A percentile compares a stretch with the other conserved stretches of the same genome.
Conservation (phyloP, 2,797 vertebrate species). For the Trachurus trachurus region DNA sequence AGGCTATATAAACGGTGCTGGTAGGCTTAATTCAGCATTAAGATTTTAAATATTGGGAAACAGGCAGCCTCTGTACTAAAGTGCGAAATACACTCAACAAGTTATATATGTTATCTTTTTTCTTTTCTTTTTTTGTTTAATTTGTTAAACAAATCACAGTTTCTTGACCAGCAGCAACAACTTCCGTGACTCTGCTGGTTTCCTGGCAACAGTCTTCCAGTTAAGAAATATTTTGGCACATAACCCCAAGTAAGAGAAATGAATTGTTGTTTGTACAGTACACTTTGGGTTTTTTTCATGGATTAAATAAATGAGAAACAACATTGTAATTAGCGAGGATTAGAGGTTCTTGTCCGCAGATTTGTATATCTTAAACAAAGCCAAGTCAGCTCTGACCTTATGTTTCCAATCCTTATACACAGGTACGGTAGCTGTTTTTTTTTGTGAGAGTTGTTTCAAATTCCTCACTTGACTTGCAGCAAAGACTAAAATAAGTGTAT, state of each 20-base stretch:
- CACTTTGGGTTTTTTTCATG: neutral
- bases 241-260: neutral
- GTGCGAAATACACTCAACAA: neutral
- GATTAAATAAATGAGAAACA: neutral
- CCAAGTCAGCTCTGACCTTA: neutral
- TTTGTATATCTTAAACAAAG: neutral
- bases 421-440: neutral
- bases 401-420: neutral
- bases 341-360: neutral
- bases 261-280: neutral
- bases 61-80: neutral
- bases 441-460: neutral
- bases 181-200: neutral
- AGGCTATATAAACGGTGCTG: neutral
- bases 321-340: neutral
- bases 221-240: too few relatives aligned
- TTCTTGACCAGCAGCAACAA: neutral
- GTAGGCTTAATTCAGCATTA: neutral
- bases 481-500: neutral
- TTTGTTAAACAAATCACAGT: slow-evolving; percentile 5
- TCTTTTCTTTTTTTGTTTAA: neutral
- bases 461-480: neutral
- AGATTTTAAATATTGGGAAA: neutral
- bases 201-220: neutral
- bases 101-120: neutral